These are phyloP conservation scores for Prunella strophiata DNA, from an alignment of 2,797 vertebrate genomes.

Conservation along the genomic window DNA sequence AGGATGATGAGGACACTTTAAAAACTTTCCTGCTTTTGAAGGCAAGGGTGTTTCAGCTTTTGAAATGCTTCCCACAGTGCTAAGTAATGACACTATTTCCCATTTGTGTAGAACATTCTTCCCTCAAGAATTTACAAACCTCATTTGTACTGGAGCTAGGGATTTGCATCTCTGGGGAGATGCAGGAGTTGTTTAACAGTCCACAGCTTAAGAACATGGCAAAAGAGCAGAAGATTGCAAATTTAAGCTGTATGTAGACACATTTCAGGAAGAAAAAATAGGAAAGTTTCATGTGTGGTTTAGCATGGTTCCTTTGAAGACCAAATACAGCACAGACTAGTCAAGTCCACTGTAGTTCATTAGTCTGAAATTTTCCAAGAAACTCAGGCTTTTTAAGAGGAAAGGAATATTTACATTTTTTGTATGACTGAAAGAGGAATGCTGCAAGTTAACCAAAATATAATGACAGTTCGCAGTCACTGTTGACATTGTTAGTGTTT, in stretches of 20 bases:
- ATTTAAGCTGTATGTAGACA: not conserved
- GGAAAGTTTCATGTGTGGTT: not conserved
- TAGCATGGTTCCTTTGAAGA: not conserved
- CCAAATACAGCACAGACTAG: not conserved
- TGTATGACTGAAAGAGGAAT: not conserved
- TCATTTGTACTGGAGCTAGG: not conserved
- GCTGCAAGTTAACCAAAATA: not conserved
- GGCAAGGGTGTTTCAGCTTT: not conserved
- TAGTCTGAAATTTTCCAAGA: not conserved
- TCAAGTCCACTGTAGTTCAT: not conserved
- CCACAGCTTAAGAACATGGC: not conserved
- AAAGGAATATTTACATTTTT: not conserved
- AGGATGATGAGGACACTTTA: not conserved
- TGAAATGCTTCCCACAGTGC: conserved; percentile 15
- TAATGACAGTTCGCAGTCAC: fast-evolving
- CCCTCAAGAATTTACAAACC: not conserved
- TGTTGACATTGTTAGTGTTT: not conserved
- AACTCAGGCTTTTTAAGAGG: not conserved
- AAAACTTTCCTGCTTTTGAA: not conserved
- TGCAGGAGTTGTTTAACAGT: not conserved
- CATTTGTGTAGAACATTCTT: not conserved
- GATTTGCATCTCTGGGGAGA: not conserved
- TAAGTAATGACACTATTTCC: conserved; percentile 15
- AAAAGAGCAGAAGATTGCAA: not conserved
- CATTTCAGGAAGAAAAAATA: not conserved